Evolutionary conservation across 2,113 vertebrate species (phyloP).

Genomic region (Tyrannus savana): DNA sequence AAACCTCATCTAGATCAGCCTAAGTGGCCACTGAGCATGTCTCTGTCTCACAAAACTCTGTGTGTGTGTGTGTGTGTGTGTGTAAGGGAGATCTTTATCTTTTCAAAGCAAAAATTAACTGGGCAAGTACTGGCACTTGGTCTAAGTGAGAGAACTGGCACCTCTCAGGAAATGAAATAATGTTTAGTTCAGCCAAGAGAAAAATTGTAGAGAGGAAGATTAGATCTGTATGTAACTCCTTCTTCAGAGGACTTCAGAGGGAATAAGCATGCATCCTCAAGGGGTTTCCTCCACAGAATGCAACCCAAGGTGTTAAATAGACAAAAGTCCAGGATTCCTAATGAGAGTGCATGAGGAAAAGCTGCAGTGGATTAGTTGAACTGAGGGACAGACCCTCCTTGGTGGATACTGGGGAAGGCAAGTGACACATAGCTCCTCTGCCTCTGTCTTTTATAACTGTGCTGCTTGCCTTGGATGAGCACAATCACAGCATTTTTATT

Average conservation of each 20-base stretch:
- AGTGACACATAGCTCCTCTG: neutral
- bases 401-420: rapidly evolving
- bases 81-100: neutral
- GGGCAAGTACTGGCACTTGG: neutral
- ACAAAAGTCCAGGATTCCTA: neutral
- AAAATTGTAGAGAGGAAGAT: neutral
- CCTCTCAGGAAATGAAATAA: neutral
- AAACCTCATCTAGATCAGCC: neutral
- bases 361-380: neutral
- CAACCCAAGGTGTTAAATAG: neutral
- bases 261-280: neutral
- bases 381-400: neutral
- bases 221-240: neutral
- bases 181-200: neutral
- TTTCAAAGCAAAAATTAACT: constrained; percentile 19
- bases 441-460: neutral
- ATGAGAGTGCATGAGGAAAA: neutral
- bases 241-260: neutral
- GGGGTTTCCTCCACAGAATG: neutral
- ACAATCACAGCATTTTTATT: neutral
- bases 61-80: neutral
- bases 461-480: neutral
- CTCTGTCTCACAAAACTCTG: neutral
- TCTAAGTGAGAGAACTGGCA: neutral
- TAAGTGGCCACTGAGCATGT: rapidly evolving